Evolutionary conservation across 2,797 vertebrate genomes (phyloP), one percentile per base, ranked within the genome.

Genomic region (Leptoclinus maculatus): DNA sequence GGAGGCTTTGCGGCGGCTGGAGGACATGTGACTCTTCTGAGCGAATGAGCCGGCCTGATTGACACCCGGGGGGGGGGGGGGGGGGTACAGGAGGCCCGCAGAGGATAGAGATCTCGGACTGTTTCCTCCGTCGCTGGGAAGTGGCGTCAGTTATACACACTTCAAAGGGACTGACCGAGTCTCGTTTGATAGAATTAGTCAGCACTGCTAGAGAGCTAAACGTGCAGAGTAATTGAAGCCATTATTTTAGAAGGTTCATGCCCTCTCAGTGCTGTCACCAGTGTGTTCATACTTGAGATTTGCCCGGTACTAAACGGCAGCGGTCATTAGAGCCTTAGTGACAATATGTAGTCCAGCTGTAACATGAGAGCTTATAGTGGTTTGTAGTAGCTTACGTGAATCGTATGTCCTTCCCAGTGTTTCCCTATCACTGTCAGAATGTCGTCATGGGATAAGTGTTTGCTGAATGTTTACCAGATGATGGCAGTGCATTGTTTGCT

Each of bases 401-500:
- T 79, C 74, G 72, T 43, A 51, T 60, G 88, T 89, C 89, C 87
- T 86, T 87, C 85, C 88, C 84, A 78, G 90, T 92, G 92, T 90
- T 93, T 93, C 87, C 92, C 87, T 71, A 34, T 73, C 86, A 19
- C 76, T 84, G 88, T 90, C 85, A 87, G 85, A 91, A 92, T 90
- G 88, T 63, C 77, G 89, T 89, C 88, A 84, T 89, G 86, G 91
- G 86, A 85, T 87, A 87, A 88, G 86, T 88, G 90, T 91, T 89
- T 82, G 89, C 80, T 91, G 88, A 80, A 91, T 93, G 92, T 94
- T 93, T 93, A 90, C 87, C 91, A 82, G 89, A 93, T 94, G 92
- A 92, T 89, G 88, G 88, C 91, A 82, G 89, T 67, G 87, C 93
- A 93, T 94, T 95, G 93, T 94, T 91, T 88, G 91, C 91, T 93